phyloP scores from a whole-genome alignment of 2,113 vertebrate genomes.

The Formicarius rufipectus region DNA sequence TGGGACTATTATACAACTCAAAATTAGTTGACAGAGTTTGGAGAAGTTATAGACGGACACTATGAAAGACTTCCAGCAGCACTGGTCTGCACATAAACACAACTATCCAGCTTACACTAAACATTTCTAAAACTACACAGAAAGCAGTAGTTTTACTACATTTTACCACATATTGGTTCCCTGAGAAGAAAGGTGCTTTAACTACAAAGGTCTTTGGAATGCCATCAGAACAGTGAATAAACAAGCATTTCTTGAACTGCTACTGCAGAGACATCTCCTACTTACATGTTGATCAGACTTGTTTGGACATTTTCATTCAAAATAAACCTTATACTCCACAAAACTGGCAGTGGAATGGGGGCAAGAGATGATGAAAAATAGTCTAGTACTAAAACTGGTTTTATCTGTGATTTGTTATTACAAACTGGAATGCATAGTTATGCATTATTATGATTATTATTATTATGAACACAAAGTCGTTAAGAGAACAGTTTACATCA shows the following conservation, averaged over 20 bases:
- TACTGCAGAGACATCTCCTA: neutral
- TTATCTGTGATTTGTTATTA: neutral
- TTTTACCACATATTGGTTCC: slow-evolving; percentile 28
- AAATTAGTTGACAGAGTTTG: neutral
- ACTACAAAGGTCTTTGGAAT: slow-evolving; percentile 49
- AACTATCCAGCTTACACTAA: neutral
- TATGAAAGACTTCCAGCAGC: neutral
- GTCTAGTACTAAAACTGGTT: neutral
- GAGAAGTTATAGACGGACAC: neutral
- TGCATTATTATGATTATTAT: too few relatives aligned
- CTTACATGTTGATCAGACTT: neutral
- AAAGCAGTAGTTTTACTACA: neutral
- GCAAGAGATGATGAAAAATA: neutral
- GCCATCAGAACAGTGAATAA: neutral
- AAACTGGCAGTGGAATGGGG: neutral
- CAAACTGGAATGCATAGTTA: neutral
- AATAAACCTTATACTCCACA: neutral
- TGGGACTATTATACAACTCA: neutral
- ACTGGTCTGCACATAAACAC: neutral
- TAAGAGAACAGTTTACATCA: neutral
- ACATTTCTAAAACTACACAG: neutral
- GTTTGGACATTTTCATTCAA: neutral
- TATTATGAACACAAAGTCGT: neutral
- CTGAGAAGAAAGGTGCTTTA: slow-evolving; percentile 55
- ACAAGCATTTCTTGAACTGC: neutral